Evolutionary conservation across 2,888 invertebrate genomes (phyloP), one percentile per base, ranked within the genome.

Genomic region (Pterostichus madidus): DNA sequence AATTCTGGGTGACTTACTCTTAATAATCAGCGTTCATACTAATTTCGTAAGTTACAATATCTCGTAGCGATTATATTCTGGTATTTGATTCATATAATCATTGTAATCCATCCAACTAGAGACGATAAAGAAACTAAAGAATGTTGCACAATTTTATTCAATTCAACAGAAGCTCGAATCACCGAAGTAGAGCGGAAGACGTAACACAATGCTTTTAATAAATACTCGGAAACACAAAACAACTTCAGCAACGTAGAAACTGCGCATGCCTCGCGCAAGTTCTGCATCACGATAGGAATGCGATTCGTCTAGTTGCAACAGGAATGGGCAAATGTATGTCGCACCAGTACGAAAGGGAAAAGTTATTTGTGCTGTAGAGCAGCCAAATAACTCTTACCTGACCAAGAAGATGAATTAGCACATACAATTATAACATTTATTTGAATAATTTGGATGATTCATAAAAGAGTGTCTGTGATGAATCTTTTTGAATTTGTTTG

Each of bases 151-250:
- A 73, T 75, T 75, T 75, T 44, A 75, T 75, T 49, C 39, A 75
- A 75, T 75, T 49, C 35, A 64, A 64, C n/a, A 59, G 59, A 2
- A 59, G n/a, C 64, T 11, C n/a, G 77, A 59, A 56, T 77, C 15
- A 53, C 31, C 8, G 11, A 68, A 49, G 76, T 53, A 56, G 39
- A 77, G 56, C 59, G 78, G 59, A 78, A 78, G 17, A 44, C 44
- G 78, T 61, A 77, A 78, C 15, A 78, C 78, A 78, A 78, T 78
- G 78, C 59, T 35, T 78, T 78, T 59, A 78, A 78, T 59, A 78
- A 78, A 78, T 78, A 59, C 78, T 13, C 39, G 61, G 59, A 17
- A 61, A 78, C 61, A 59, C 59, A 78, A 61, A 78, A 59, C 59
- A 75, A 71, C 71, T 71, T 71, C 17, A 46, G 46, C n/a, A 44